phyloP scores from a whole-genome alignment of 2,113 vertebrate genomes.

The Dipodomys merriami region DNA sequence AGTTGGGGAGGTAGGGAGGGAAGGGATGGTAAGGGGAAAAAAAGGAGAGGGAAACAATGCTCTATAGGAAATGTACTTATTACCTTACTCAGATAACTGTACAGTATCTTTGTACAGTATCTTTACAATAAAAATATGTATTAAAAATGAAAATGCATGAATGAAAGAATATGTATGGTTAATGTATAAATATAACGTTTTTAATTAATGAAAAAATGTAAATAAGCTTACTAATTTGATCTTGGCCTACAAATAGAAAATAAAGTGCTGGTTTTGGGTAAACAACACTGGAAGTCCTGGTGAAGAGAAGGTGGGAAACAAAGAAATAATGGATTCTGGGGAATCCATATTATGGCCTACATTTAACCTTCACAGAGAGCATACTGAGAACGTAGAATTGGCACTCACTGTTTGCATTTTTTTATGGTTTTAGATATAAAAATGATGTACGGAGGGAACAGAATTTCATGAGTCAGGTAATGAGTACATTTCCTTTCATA shows the following conservation, averaged over 20 bases:
- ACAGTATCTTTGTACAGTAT: no score
- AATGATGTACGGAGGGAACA: background rate
- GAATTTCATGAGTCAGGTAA: no score
- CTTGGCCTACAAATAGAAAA: background rate
- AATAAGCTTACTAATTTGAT: background rate
- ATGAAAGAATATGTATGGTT: background rate
- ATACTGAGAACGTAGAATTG: background rate
- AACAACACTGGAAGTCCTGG: background rate
- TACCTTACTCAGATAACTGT: no score
- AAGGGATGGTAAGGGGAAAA: no score
- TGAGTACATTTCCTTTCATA: no score
- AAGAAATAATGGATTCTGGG: accelerated
- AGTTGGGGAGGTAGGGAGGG: no score
- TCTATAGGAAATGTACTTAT: no score
- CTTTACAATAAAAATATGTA: no score
- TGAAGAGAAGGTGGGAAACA: background rate
- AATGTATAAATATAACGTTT: background rate
- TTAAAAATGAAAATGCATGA: no score
- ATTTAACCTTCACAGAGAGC: background rate
- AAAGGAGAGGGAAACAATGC: no score
- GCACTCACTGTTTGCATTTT: background rate
- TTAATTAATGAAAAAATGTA: background rate
- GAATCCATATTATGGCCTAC: background rate
- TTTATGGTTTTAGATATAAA: background rate
- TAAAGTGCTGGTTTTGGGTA: background rate